These are phyloP conservation scores for Notospermus geniculatus DNA, from an alignment of 1,140 invertebrate species.

Conservation along the genomic window DNA sequence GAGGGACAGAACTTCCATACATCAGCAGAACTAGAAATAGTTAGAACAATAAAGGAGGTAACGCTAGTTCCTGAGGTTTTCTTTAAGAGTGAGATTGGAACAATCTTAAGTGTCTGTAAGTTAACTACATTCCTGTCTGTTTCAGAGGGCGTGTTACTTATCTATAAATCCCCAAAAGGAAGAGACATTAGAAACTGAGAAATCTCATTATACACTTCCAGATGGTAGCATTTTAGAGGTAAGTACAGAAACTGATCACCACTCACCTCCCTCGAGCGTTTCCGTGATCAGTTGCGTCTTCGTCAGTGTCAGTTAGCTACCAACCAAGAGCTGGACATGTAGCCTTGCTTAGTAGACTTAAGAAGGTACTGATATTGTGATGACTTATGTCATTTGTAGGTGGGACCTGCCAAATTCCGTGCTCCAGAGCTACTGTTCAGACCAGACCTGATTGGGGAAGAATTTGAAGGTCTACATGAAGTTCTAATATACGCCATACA, in stretches of 20 bases:
- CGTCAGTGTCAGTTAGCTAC: no score
- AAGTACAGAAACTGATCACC: conserved; percentile 37
- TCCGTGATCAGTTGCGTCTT: no score
- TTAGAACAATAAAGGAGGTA: conserved; percentile 90
- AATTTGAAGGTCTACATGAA: conserved; percentile 97
- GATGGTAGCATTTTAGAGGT: conserved; percentile 93
- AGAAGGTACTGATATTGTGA: no score
- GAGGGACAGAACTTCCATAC: conserved; percentile 96
- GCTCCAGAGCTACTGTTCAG: conserved; percentile 97
- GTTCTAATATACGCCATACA: conserved; percentile 67
- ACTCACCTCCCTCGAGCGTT: no score
- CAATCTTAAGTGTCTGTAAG: no score
- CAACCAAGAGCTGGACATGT: no score
- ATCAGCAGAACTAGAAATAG: conserved; percentile 97
- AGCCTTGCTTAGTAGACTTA: no score
- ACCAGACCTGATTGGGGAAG: conserved; percentile 96
- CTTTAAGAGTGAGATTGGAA: no score
- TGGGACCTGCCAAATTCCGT: conserved; percentile 89
- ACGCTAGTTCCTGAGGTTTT: no score
- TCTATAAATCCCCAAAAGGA: conserved; percentile 91
- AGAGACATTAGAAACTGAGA: conserved; percentile 83
- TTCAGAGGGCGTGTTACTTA: conserved; percentile 81
- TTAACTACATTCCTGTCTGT: conserved; percentile 20
- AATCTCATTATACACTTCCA: conserved; percentile 86
- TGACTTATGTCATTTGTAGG: conserved; percentile 60